These are phyloP conservation scores for Xiphophorus birchmanni DNA, from an alignment of 2,797 vertebrate species.

Conservation along the genomic window DNA sequence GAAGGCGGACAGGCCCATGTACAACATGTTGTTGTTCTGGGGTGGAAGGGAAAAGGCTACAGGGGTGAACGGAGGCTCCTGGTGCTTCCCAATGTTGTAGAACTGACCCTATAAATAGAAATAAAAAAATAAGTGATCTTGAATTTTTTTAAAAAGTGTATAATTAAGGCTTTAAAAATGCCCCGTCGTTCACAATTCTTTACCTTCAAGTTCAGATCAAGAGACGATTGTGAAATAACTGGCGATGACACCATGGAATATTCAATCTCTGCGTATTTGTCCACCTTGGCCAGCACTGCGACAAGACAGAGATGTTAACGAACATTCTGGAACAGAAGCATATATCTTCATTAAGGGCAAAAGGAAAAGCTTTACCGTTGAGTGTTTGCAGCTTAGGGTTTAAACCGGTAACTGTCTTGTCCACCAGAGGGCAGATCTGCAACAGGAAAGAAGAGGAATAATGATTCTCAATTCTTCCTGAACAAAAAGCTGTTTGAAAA, in stretches of 20 bases:
- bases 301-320: neutral
- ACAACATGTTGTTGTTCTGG: constrained; percentile 80
- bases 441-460: constrained; percentile 27
- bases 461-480: neutral
- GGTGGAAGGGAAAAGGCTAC: constrained; percentile 74
- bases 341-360: fast-evolving
- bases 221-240: constrained; percentile 53
- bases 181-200: neutral
- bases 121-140: too few species aligned
- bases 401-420: constrained; percentile 61
- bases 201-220: constrained; percentile 81
- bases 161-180: neutral
- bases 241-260: constrained; percentile 81
- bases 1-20: constrained; percentile 84
- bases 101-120: constrained; percentile 75
- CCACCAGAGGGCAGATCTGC: constrained; percentile 81
- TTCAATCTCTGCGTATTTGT: constrained; percentile 79
- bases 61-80: constrained; percentile 82
- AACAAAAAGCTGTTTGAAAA: neutral
- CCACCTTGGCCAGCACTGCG: constrained; percentile 78
- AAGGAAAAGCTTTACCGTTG: constrained; percentile 69
- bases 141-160: neutral
- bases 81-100: constrained; percentile 79
- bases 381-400: constrained; percentile 79
- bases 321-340: constrained; percentile 10